Conservation (phyloP, 2,888 invertebrate species). For the Ophioninae sp. region DNA sequence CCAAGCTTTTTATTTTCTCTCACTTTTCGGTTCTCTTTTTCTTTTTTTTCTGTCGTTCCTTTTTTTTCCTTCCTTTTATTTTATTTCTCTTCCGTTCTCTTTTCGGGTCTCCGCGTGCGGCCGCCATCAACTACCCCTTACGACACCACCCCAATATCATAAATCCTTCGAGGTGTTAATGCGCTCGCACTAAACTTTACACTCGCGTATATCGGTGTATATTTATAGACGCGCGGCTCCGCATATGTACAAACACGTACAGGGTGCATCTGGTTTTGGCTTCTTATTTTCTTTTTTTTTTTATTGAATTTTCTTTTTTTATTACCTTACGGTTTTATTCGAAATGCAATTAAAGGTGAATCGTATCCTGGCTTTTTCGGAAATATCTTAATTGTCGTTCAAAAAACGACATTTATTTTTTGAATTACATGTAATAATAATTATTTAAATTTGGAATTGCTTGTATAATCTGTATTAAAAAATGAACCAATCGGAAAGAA, state of each 20-base stretch:
- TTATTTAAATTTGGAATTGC: too few relatives aligned
- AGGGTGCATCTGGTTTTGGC: neutral
- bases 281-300: too few relatives aligned
- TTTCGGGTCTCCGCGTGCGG: conserved; percentile 56
- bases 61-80: conserved; percentile 21
- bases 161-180: conserved; percentile 80
- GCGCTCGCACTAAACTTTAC: conserved; percentile 73
- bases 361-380: too few relatives aligned
- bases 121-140: conserved; percentile 59
- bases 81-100: conserved; percentile 32
- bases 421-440: too few relatives aligned
- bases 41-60: neutral
- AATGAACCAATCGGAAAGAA: too few relatives aligned
- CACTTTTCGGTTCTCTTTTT: neutral
- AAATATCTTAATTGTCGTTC: too few relatives aligned
- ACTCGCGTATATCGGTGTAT: neutral
- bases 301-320: neutral
- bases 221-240: neutral
- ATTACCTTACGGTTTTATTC: neutral
- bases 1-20: too few relatives aligned
- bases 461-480: too few relatives aligned
- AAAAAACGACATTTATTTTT: too few relatives aligned
- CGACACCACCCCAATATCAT: conserved; percentile 73
- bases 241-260: conserved; percentile 46
- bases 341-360: neutral